Evolutionary conservation across 2,888 invertebrate species (phyloP), one percentile per base, ranked within the genome.

Genomic region (Toxonevra muliebris): DNA sequence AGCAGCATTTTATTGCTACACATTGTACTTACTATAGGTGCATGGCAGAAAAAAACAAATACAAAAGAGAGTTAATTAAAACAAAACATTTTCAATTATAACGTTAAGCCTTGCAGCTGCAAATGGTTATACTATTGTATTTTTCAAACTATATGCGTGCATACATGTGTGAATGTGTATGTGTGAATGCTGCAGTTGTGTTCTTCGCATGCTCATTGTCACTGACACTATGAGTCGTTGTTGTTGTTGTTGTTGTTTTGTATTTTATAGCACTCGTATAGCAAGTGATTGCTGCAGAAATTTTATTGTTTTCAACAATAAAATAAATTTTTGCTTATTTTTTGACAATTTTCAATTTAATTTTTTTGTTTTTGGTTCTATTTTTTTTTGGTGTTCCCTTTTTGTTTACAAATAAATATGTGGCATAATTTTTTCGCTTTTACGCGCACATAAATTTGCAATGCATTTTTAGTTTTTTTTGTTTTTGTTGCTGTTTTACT

Each of bases 1-100:
- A 53, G 15, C 40, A 41, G 41, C 41, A 52, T 52, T 60, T 57
- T 53, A 42, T 9, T 69, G 72, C 65, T 1, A 20, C 30, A 13
- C 12, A 13, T 2, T 20, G 7, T 66, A 48, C 48, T 12, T 2
- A 2, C 2, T n/a, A n/a, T 8, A 48, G 13, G 2, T 1, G 55
- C 20, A 19, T 20, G 20, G 11, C 11, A 55, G 9, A 55, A n/a
- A 19, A 40, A 40, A 50, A 73, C 71, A 78, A 80, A 71, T 76
- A 75, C 66, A 65, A 65, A 67, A 62, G 74, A 30, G 7, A 78
- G 79, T 81, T 79, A 81, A 81, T 79, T 79, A 81, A 79, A 79
- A 75, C 81, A 79, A 79, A 81, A 81, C 79, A 81, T 77, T 80
- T 79, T 77, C 79, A 81, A 80, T 79, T 80, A 76, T 72, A 74